Evolutionary conservation across 2,888 invertebrate genomes (phyloP).

Genomic region (Spilosoma lubricipeda): DNA sequence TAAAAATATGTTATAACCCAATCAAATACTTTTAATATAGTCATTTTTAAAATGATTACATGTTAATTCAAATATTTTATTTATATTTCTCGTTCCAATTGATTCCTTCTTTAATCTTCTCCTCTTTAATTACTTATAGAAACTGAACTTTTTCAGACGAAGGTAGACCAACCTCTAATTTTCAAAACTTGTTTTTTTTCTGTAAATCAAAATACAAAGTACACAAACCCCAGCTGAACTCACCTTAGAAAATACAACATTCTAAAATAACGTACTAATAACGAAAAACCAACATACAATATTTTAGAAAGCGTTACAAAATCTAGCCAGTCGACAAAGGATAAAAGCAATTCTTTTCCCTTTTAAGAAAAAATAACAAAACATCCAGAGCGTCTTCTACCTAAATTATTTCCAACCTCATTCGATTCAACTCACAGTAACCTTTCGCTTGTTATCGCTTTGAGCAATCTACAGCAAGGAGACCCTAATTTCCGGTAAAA

Average conservation of each 20-base stretch:
- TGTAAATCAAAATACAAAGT: background rate
- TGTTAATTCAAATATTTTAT: no score
- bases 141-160: background rate
- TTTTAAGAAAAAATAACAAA: slow-evolving; percentile 40
- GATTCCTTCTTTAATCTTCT: no score
- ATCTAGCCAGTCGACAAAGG: slow-evolving; percentile 28
- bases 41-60: no score
- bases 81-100: no score
- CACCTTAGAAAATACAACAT: background rate
- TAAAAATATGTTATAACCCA: no score
- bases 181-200: background rate
- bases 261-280: slow-evolving; percentile 33
- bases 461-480: slow-evolving; percentile 52
- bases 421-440: slow-evolving; percentile 55
- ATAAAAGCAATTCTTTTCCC: slow-evolving; percentile 41
- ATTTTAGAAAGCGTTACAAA: slow-evolving; percentile 33
- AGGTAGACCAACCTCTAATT: background rate
- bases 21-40: no score
- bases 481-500: slow-evolving; percentile 53
- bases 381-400: slow-evolving; percentile 43
- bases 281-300: slow-evolving; percentile 19
- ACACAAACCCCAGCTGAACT: background rate
- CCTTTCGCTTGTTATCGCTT: slow-evolving; percentile 66
- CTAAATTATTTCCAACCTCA: slow-evolving; percentile 58
- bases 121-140: no score